Percentiles rank a stretch among this genome's conserved stretches.
Evolutionary conservation across 1,140 invertebrate species (phyloP).

Genomic region (Drosophila pandora): DNA sequence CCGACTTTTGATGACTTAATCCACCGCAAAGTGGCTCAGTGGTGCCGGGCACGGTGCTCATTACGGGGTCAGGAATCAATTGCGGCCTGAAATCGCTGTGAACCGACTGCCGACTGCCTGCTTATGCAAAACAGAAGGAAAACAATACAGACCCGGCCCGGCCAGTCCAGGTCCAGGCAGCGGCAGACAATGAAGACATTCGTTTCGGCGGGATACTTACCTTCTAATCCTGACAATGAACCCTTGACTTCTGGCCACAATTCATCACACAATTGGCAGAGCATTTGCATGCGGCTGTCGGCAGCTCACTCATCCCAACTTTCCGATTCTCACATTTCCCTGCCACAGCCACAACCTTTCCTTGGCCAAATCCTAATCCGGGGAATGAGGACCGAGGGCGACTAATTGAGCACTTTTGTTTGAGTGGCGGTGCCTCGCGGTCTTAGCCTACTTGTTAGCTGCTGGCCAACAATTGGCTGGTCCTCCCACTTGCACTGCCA

Average conservation of each 20-base stretch:
- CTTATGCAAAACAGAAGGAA: constrained; percentile 47
- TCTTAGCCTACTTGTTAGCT: constrained; percentile 73
- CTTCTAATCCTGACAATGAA: constrained; percentile 62
- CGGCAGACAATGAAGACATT: constrained; percentile 53
- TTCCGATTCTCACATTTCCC: neutral
- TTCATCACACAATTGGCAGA: constrained; percentile 69
- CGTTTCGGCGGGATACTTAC: constrained; percentile 28
- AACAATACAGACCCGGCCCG: neutral
- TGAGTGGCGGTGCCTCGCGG: constrained; percentile 61
- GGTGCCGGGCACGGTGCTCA: constrained; percentile 37
- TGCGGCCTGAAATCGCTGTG: constrained; percentile 28
- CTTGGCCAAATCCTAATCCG: constrained; percentile 24
- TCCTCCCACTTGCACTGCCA: constrained; percentile 30
- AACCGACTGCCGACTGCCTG: constrained; percentile 47
- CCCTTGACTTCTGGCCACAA: constrained; percentile 60
- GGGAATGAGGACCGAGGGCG: constrained; percentile 18
- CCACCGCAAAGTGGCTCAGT: constrained; percentile 44
- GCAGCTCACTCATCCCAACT: constrained; percentile 8
- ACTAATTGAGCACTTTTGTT: constrained; percentile 79
- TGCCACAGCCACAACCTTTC: neutral
- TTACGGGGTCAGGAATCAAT: constrained; percentile 61
- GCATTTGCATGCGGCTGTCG: constrained; percentile 47
- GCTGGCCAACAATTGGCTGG: constrained; percentile 22
- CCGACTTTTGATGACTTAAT: constrained; percentile 48
- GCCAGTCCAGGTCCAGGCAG: neutral